Evolutionary conservation across 2,888 invertebrate species (phyloP), one percentile per base, ranked within the genome.

Genomic region (Brachylomia viminalis): DNA sequence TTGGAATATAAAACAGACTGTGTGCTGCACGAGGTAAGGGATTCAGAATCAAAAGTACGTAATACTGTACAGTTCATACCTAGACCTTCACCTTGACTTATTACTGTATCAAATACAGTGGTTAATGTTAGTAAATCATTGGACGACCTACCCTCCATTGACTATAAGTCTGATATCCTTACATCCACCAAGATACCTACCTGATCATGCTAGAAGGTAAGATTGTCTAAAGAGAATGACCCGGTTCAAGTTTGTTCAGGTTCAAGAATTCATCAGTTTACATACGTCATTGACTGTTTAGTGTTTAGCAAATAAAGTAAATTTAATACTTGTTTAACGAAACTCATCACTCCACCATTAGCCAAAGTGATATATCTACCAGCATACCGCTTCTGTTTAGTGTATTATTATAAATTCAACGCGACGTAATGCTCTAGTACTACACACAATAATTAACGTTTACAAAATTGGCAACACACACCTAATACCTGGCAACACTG

Each of bases 391-490:
- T 47, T 59, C 70, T 74, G 47, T 85, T 81, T 68, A 80, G 54
- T 72, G 52, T 71, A 77, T 76, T 74, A 82, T 72, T 75, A 82
- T 82, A 85, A 85, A 75, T 67, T 66, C 52, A 77, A 52, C 59
- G 59, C 72, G 52, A 85, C 64, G 58, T 72, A 75, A 85, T 54
- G 54, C 33, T 58, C 70, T 73, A 13, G 59, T 74, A 79, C 70
- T 64, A 81, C 73, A 71, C 72, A 77, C 65, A 76, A 79, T 75
- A 85, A 83, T 85, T 83, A 85, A 79, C 76, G 77, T 80, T 81
- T 69, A 83, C 72, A 80, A 81, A 85, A 83, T 88, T 88, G 87
- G 89, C 89, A 87, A 88, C 89, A 82, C 85, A 74, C 59, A 47
- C 64, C 59, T 74, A 64, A 71, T 56, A 75, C 62, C 86, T 83